A percentile compares a stretch with the other conserved stretches of the same genome.
Evolutionary conservation across 1,140 invertebrate genomes (phyloP).

Genomic region (Paraescarpia echinospica): DNA sequence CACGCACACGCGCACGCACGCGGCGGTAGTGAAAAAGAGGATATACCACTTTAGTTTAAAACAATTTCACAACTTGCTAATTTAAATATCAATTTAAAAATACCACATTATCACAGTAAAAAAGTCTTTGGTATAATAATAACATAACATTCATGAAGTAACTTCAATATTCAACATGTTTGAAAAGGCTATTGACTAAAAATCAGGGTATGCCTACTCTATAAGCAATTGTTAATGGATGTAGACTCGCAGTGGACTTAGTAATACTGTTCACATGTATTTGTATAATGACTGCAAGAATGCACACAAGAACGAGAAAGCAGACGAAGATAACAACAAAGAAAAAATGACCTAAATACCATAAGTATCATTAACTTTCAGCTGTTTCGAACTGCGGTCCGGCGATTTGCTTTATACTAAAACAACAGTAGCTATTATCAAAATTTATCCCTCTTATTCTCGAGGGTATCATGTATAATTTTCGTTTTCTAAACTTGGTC

Average conservation of each 20-base stretch:
- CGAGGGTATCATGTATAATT: not conserved
- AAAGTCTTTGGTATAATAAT: too few relatives aligned
- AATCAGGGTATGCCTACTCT: not conserved
- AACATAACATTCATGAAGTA: too few relatives aligned
- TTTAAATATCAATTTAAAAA: too few relatives aligned
- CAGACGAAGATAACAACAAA: not conserved
- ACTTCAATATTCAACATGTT: too few relatives aligned
- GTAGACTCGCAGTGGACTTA: not conserved
- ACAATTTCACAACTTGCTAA: too few relatives aligned
- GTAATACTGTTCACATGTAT: not conserved
- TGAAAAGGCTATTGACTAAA: not conserved
- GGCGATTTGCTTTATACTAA: not conserved
- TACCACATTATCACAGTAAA: too few relatives aligned
- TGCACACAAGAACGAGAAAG: not conserved
- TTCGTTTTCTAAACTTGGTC: not conserved
- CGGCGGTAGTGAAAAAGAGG: too few relatives aligned
- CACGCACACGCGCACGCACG: too few relatives aligned
- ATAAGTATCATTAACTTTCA: not conserved
- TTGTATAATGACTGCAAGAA: not conserved
- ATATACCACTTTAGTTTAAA: too few relatives aligned
- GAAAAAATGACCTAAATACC: not conserved
- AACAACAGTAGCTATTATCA: not conserved
- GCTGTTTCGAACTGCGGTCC: not conserved
- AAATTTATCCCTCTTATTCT: not conserved
- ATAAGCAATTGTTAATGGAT: not conserved